A percentile compares a stretch with the other conserved stretches of the same genome.
phyloP scores from a whole-genome alignment of 2,888 invertebrate genomes.

The Cotesia congregata region DNA sequence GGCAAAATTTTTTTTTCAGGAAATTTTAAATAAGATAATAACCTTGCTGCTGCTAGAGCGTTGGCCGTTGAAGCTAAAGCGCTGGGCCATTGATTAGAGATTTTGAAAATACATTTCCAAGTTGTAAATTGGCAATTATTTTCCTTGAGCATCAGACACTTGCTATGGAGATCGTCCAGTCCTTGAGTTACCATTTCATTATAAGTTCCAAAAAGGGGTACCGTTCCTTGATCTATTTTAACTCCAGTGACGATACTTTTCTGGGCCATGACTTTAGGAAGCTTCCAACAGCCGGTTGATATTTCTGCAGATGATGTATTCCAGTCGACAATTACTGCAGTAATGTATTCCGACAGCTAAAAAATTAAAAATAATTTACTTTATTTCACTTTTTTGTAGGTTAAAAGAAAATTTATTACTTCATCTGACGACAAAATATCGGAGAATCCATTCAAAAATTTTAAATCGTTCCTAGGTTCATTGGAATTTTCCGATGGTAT shows the following conservation, averaged over 20 bases:
- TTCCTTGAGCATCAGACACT: slow-evolving; percentile 76
- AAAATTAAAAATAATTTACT: slow-evolving; percentile 44
- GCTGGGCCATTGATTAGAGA: slow-evolving; percentile 74
- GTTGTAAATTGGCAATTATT: slow-evolving; percentile 78
- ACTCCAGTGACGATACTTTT: slow-evolving; percentile 74
- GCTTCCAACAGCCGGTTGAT: slow-evolving; percentile 64
- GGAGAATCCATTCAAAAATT: not conserved
- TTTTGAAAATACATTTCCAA: slow-evolving; percentile 76
- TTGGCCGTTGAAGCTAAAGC: slow-evolving; percentile 74
- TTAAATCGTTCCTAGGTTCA: not conserved
- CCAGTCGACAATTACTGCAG: slow-evolving; percentile 78
- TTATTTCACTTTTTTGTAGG: not conserved
- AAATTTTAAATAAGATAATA: not conserved
- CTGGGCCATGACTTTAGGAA: not conserved
- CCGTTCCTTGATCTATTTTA: slow-evolving; percentile 78
- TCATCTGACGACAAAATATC: not conserved
- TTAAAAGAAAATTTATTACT: not conserved
- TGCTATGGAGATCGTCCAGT: slow-evolving; percentile 74
- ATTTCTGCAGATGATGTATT: slow-evolving; percentile 79
- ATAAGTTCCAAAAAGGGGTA: slow-evolving; percentile 75
- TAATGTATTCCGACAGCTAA: slow-evolving; percentile 72
- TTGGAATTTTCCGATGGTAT: not conserved
- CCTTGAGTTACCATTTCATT: slow-evolving; percentile 78
- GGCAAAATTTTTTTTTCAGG: not conserved
- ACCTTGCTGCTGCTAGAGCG: slow-evolving; percentile 76